Conservation (phyloP, 2,888 invertebrate species). For the Limnephilus auricula region DNA sequence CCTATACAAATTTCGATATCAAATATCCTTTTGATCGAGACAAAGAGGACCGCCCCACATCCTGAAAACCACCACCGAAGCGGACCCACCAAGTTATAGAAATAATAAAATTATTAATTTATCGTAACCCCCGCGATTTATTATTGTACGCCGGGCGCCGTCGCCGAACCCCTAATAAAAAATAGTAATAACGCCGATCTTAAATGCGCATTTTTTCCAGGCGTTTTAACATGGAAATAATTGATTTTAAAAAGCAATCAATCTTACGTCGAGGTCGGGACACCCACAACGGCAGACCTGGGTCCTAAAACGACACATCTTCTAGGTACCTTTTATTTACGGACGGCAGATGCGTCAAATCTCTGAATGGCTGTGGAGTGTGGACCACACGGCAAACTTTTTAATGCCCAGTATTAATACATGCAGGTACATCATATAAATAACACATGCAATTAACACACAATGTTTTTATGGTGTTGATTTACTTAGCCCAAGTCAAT, state of each 20-base stretch:
- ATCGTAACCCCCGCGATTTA: slow-evolving; percentile 27
- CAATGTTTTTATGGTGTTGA: background rate
- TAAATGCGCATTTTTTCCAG: slow-evolving; percentile 58
- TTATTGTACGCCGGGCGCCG: slow-evolving; percentile 35
- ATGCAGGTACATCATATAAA: background rate
- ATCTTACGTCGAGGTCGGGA: slow-evolving; percentile 53
- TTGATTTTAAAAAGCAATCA: slow-evolving; percentile 65
- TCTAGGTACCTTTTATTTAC: slow-evolving; percentile 42
- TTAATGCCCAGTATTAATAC: background rate
- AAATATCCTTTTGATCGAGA: slow-evolving; percentile 8
- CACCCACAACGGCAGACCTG: slow-evolving; percentile 43
- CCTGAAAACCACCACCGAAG: slow-evolving; percentile 10
- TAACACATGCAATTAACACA: slow-evolving; percentile 8
- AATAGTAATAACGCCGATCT: slow-evolving; percentile 46
- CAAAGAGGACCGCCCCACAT: slow-evolving; percentile 36
- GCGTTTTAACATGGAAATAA: slow-evolving; percentile 62
- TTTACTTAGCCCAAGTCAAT: background rate
- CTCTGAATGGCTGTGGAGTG: slow-evolving; percentile 15
- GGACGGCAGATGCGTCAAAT: slow-evolving; percentile 52
- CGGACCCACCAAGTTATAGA: slow-evolving; percentile 15
- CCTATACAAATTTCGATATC: slow-evolving; percentile 14
- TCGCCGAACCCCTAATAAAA: slow-evolving; percentile 49
- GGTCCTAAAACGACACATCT: slow-evolving; percentile 40
- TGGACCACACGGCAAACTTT: slow-evolving; percentile 42
- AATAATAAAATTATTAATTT: slow-evolving; percentile 50